Conservation (phyloP, 2,888 invertebrate species). For the Lasioglossum zephyrum region DNA sequence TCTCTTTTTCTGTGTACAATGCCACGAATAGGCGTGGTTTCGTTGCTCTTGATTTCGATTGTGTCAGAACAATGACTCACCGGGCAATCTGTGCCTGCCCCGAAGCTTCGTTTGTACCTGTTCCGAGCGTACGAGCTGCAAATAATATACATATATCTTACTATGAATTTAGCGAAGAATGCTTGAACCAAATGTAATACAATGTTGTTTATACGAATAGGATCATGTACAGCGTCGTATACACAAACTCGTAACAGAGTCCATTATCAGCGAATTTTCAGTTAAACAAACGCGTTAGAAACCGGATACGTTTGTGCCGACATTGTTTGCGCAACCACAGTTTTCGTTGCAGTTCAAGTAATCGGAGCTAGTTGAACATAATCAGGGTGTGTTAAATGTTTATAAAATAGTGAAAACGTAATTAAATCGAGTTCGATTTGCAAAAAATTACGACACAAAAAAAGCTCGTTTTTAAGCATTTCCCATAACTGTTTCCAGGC, state of each 20-base stretch:
- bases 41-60: constrained; percentile 1
- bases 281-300: neutral
- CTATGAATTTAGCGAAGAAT: neutral
- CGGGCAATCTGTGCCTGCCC: neutral
- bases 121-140: neutral
- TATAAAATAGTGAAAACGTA: no score
- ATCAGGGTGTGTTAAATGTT: no score
- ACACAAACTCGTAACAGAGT: neutral
- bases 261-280: constrained; percentile 5
- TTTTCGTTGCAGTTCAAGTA: no score
- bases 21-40: neutral
- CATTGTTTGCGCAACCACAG: neutral
- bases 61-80: neutral
- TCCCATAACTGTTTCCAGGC: no score
- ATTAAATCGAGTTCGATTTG: no score
- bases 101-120: neutral
- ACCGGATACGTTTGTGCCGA: neutral
- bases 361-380: no score
- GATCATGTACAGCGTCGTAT: neutral
- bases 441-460: no score
- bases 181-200: neutral
- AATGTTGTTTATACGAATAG: neutral
- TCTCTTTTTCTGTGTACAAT: neutral
- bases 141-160: neutral
- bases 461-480: no score